Base-by-base conservation (phyloP, 2,113 vertebrate genomes). In the Cynocephalus volans region DNA sequence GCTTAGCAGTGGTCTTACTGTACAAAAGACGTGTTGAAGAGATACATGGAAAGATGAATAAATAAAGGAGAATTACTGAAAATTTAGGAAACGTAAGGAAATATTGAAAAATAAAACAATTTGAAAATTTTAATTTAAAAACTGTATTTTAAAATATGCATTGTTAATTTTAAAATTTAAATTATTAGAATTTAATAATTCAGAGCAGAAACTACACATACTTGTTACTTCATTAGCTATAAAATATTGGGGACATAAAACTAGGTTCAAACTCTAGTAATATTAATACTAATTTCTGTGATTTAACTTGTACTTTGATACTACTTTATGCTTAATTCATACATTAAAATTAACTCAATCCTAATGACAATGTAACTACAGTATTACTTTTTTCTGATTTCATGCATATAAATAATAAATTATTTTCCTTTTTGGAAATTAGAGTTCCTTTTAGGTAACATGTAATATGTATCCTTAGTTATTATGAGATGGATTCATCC, bases 281-380 rank as follows among this genome's bases (percentile, higher is more conserved):
- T 81, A 86, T 41, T 96, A 89, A 91, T 65, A 81, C 69, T 73
- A 91, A 95, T 96, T 97, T 79, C 26, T 97, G 62, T 77, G 33
- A 97, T 97, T 98, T 97, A 97, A 96, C 69, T 76, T 97, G 89
- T 65, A 89, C 60, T 80, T 97, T 88, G 48, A 48, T 94, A 90
- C 90, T 97, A 97, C 90, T 96, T 97, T 96, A 95, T 93, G 90
- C 72, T 97, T 90, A 98, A 97, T 98, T 50, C 93, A 15, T 94
- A 86, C 90, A 77, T 98, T 98, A 98, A 98, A 98, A 98, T 97
- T 23, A 95, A 85, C 36, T 97, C 69, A 94, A 14, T 91, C 45
- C 90, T 95, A 95, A 97, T 96, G 84, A 86, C 96, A 97, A 95
- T 95, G 77, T 95, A 98, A 95, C 54, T 23, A 36, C 36, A 93